These are phyloP conservation scores for Eupithecia centaureata DNA, from an alignment of 2,888 invertebrate species.

Conservation along the genomic window DNA sequence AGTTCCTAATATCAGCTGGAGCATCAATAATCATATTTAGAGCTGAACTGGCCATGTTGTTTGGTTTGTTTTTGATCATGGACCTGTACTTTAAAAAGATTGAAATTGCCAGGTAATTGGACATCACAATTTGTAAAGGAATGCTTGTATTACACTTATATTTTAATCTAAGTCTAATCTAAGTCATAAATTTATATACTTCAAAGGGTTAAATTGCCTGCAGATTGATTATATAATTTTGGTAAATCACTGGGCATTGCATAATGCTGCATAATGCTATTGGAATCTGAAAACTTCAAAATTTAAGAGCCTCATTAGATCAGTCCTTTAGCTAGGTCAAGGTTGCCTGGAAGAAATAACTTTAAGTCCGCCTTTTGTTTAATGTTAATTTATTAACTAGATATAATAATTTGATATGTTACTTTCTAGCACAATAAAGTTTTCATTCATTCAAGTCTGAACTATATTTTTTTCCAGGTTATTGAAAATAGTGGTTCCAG, in stretches of 20 bases:
- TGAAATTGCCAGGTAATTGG: constrained; percentile 59
- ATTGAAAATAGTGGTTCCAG: constrained; percentile 88
- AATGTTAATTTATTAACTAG: too few relatives aligned
- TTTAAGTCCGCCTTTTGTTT: too few relatives aligned
- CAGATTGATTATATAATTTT: background rate
- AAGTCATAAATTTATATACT: too few relatives aligned
- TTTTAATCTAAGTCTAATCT: too few relatives aligned
- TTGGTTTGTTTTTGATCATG: constrained; percentile 92
- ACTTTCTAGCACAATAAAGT: too few relatives aligned
- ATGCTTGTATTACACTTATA: background rate
- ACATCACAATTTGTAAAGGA: background rate
- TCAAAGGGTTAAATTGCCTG: background rate
- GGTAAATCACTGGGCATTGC: background rate
- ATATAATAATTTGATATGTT: too few relatives aligned
- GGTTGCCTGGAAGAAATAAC: too few relatives aligned
- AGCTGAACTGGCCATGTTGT: constrained; percentile 92
- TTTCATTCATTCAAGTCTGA: background rate
- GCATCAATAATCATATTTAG: constrained; percentile 95
- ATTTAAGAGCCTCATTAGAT: too few relatives aligned
- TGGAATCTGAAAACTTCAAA: too few relatives aligned
- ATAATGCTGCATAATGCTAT: too few relatives aligned
- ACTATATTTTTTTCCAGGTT: constrained; percentile 78
- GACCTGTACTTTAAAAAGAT: constrained; percentile 90
- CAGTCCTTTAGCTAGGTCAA: too few relatives aligned
- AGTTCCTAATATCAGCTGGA: constrained; percentile 93